Base-by-base conservation (phyloP, 37 sponge, comb jelly and placozoan genomes). In the Spongia lamella region DNA sequence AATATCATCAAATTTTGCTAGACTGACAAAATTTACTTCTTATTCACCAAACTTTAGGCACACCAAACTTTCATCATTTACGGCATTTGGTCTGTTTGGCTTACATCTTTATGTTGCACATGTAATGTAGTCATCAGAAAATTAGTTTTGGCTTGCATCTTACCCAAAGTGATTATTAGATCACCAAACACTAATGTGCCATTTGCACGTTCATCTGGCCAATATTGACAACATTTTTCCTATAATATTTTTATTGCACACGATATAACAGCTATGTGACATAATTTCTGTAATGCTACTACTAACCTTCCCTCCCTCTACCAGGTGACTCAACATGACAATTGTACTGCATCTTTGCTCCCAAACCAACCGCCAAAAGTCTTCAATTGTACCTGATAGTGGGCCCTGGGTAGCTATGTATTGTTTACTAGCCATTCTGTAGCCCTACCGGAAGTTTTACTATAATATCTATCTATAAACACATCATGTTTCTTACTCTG, bases 331-430 rank as follows among this genome's bases (percentile, higher is more conserved):
- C 2, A 73, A 39, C 94, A 93, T 93, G 60, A 93, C 64, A 36
- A 93, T 89, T 49, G 81, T 66, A 31, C 70, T 71, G 19, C 34
- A 51, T 32, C 61, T 73, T 38, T 93, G 87, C 22, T 89, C 90
- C 94, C 94, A 93, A 21, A 93, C 78, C 94, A 93, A 89, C 62
- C 90, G 77, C 94, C 94, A 93, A 66, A 93, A 89, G 81, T 93
- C 94, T 16, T 57, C 70, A 15, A 81, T 72, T 24, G 94, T 93
- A 38, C 66, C 59, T 19, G 70, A 62, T 27, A 93, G 66, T 27
- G 94, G 94, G 6, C 87, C 94, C 72, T 93, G 94, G 7, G 94
- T 85, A 6, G 90, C 83, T 21, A 93, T 93, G 84, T 83, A 93
- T 47, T 61, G 68, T 66, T 78, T 81, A 19, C 78, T 66, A 2